A percentile compares a stretch with the other conserved stretches of the same genome.
These are phyloP conservation scores for Acromyrmex heyeri DNA, from an alignment of 1,140 invertebrate species.

Conservation along the genomic window DNA sequence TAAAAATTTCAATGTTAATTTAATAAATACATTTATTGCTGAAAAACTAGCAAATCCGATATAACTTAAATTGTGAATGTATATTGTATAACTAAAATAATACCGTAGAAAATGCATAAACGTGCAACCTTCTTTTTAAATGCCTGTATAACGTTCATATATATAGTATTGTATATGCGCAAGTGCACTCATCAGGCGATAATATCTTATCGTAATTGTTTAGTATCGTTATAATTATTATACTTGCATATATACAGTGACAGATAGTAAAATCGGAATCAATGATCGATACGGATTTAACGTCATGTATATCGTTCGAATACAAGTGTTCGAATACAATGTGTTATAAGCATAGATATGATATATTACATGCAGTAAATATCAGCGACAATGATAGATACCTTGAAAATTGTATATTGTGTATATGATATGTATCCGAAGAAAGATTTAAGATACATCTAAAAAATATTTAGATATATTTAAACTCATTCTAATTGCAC, in stretches of 20 bases:
- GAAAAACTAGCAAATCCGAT: background rate
- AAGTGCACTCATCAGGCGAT: background rate
- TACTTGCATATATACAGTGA: background rate
- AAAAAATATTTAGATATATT: background rate
- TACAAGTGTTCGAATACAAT: background rate
- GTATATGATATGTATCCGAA: background rate
- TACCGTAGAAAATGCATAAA: background rate
- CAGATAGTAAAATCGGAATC: background rate
- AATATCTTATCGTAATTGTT: background rate
- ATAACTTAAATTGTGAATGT: too few relatives aligned
- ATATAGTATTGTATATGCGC: too few relatives aligned
- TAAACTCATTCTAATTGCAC: background rate
- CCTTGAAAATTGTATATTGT: background rate
- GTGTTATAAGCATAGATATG: background rate
- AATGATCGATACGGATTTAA: background rate
- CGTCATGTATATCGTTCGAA: background rate
- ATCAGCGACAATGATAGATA: background rate
- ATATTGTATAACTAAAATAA: too few relatives aligned
- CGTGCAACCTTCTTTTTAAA: background rate
- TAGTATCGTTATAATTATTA: background rate
- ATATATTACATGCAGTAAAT: background rate
- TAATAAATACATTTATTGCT: background rate
- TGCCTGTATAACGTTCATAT: background rate
- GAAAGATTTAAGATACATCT: background rate
- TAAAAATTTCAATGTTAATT: background rate